Conservation (phyloP, 2,888 invertebrate species). For the Notodonta dromedarius region DNA sequence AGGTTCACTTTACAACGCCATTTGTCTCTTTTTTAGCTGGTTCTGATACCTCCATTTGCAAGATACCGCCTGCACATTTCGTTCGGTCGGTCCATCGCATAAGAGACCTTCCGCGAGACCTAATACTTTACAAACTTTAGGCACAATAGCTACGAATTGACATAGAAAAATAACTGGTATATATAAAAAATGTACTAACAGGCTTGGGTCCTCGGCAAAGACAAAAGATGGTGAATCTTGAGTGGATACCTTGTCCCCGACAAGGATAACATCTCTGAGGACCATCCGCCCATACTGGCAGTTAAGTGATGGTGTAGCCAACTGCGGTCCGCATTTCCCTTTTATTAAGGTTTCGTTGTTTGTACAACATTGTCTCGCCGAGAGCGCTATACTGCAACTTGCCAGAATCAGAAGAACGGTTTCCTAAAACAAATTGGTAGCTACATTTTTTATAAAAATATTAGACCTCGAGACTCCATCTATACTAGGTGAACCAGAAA, state of each 20-base stretch:
- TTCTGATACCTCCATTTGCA: too few species aligned
- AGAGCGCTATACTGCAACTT: slow-evolving; percentile 42
- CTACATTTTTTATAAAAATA: too few species aligned
- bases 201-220: slow-evolving; percentile 65
- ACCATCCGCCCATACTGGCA: slow-evolving; percentile 66
- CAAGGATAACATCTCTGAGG: slow-evolving; percentile 60
- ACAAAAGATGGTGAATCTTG: slow-evolving; percentile 62
- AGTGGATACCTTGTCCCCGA: slow-evolving; percentile 66
- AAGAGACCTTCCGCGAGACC: too few species aligned
- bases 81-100: too few species aligned
- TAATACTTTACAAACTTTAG: too few species aligned
- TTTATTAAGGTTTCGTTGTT: slow-evolving; percentile 49
- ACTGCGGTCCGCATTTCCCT: slow-evolving; percentile 51
- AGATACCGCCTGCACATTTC: too few species aligned
- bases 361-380: slow-evolving; percentile 61
- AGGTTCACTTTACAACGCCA: too few species aligned
- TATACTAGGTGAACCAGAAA: too few species aligned
- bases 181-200: slow-evolving; percentile 42
- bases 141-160: too few species aligned
- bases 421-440: slow-evolving; percentile 50
- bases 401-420: slow-evolving; percentile 53
- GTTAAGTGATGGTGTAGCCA: slow-evolving; percentile 44
- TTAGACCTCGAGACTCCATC: too few species aligned
- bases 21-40: too few species aligned
- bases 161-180: too few species aligned